A percentile compares a stretch with the other conserved stretches of the same genome.
Evolutionary conservation across 2,888 invertebrate genomes (phyloP).

Genomic region (Drosophila subsilvestris): DNA sequence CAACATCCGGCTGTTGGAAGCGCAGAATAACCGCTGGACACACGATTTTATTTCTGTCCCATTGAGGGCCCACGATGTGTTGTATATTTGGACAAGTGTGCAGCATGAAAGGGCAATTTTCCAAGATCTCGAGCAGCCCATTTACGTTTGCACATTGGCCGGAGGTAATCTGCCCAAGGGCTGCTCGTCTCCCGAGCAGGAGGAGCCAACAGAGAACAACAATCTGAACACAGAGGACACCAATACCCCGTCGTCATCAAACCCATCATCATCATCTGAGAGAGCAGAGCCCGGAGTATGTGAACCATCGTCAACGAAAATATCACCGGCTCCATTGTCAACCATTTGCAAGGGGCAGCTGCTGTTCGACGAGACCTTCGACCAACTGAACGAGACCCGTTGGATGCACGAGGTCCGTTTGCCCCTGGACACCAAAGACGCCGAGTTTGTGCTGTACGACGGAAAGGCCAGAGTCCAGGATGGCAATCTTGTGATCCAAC

Average conservation of each 20-base stretch:
- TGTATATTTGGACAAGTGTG: conserved; percentile 87
- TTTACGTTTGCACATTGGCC: conserved; percentile 56
- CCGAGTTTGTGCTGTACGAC: conserved; percentile 84
- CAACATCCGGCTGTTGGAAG: conserved; percentile 84
- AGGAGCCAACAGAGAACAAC: conserved; percentile 3
- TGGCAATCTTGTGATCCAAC: conserved; percentile 81
- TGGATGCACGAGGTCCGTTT: conserved; percentile 87
- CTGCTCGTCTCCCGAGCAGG: conserved; percentile 26
- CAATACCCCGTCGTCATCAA: background rate
- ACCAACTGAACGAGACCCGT: conserved; percentile 78
- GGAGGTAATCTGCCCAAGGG: conserved; percentile 43
- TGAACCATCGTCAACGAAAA: conserved; percentile 32
- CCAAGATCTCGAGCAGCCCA: conserved; percentile 54
- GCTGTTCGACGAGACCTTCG: conserved; percentile 88
- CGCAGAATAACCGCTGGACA: conserved; percentile 85
- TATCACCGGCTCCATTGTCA: conserved; percentile 42
- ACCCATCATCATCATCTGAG: background rate
- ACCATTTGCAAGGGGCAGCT: conserved; percentile 85
- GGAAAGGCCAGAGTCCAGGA: conserved; percentile 72
- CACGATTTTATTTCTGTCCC: conserved; percentile 84
- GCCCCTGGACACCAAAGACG: conserved; percentile 84
- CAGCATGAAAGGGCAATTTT: conserved; percentile 85
- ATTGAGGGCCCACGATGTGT: conserved; percentile 85
- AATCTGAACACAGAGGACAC: conserved; percentile 7
- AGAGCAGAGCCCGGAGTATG: conserved; percentile 8